phyloP scores from a whole-genome alignment of 2,113 vertebrate species.

The Sinocyclocheilus rhinocerous region DNA sequence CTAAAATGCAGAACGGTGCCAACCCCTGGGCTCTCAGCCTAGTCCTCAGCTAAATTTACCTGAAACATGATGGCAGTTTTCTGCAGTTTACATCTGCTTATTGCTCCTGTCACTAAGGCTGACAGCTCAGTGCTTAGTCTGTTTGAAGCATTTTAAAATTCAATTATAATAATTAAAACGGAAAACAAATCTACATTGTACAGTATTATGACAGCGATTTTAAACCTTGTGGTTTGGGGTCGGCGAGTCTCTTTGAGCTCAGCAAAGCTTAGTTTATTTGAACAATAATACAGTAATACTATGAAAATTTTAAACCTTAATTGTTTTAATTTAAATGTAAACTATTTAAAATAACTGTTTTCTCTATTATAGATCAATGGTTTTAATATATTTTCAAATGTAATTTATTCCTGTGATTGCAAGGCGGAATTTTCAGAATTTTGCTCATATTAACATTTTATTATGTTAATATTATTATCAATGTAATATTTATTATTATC shows the following conservation, averaged over 20 bases:
- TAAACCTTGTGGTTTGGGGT: neutral
- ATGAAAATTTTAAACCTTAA: too few species aligned
- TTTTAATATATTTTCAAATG: too few species aligned
- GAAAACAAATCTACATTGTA: neutral
- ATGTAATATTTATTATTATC: too few species aligned
- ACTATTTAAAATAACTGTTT: too few species aligned
- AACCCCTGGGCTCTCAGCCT: neutral
- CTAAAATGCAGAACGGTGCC: neutral
- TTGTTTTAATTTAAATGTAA: too few species aligned
- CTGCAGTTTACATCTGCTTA: neutral
- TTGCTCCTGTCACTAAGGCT: neutral
- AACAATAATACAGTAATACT: neutral
- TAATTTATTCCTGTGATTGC: too few species aligned
- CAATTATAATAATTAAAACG: neutral
- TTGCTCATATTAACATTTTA: too few species aligned
- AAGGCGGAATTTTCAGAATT: too few species aligned
- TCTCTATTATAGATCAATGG: too few species aligned
- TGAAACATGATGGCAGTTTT: neutral
- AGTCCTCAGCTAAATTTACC: conserved; percentile 22
- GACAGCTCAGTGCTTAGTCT: conserved; percentile 4
- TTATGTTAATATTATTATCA: too few species aligned
- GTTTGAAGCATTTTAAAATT: neutral
- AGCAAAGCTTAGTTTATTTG: neutral
- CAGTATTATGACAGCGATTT: neutral
- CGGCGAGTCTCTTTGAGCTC: neutral